These are phyloP conservation scores for Suncus etruscus DNA, from an alignment of 2,113 vertebrate genomes.

Conservation along the genomic window DNA sequence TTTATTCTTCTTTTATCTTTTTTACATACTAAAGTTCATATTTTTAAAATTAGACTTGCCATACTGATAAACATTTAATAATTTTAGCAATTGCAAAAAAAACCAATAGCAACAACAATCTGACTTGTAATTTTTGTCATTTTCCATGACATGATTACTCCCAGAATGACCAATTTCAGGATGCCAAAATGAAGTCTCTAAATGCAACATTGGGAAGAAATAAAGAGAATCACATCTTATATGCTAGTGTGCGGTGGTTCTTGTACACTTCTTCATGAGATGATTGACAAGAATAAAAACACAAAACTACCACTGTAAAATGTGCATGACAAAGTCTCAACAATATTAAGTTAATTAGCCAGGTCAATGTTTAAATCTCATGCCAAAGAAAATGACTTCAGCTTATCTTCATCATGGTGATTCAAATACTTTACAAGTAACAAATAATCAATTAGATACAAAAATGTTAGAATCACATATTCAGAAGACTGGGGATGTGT, in stretches of 20 bases:
- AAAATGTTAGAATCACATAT: too few relatives aligned
- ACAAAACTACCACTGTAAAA: neutral
- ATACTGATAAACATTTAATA: conserved; percentile 8
- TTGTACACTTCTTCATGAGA: neutral
- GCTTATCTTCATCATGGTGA: neutral
- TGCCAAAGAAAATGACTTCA: conserved; percentile 23
- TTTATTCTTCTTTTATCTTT: too few relatives aligned
- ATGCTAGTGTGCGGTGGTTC: neutral
- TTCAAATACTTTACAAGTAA: neutral
- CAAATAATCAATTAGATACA: neutral
- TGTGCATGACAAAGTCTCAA: neutral
- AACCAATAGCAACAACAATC: neutral
- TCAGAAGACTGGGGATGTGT: too few relatives aligned
- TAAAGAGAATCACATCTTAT: neutral
- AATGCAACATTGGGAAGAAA: neutral
- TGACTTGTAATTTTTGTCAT: neutral
- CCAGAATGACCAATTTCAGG: neutral
- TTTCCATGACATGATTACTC: neutral
- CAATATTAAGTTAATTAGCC: too few relatives aligned
- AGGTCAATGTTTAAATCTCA: conserved; percentile 13
- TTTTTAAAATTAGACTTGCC: neutral
- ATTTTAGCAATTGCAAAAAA: neutral
- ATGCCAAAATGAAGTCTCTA: neutral
- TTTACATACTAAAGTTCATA: too few relatives aligned
- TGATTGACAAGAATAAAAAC: neutral